A percentile compares a stretch with the other conserved stretches of the same genome.
These are phyloP conservation scores for Halocaridina rubra DNA, from an alignment of 2,888 invertebrate species.

Conservation along the genomic window DNA sequence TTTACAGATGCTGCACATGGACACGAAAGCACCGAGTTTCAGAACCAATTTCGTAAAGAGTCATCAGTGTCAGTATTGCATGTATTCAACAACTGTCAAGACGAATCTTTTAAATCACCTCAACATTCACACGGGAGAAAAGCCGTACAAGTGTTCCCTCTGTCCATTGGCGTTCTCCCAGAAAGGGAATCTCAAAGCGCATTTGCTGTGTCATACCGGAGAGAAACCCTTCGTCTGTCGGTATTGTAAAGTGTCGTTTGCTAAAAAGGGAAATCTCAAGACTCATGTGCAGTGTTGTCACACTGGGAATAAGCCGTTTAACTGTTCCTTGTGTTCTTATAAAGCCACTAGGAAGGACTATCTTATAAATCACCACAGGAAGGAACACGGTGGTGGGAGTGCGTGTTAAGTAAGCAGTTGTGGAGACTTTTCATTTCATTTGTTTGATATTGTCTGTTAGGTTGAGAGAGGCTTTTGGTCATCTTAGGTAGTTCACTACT, in stretches of 20 bases:
- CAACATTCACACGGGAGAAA: constrained; percentile 51
- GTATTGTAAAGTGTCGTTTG: too few relatives aligned
- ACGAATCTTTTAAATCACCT: neutral
- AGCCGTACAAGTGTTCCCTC: constrained; percentile 38
- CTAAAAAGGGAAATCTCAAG: too few relatives aligned
- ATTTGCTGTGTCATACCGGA: constrained; percentile 32
- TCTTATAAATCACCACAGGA: neutral
- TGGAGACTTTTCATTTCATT: too few relatives aligned
- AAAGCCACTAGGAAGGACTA: neutral
- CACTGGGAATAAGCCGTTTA: neutral
- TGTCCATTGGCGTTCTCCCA: constrained; percentile 35
- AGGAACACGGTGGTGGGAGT: too few relatives aligned
- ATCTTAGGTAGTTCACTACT: too few relatives aligned
- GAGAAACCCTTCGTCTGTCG: constrained; percentile 30
- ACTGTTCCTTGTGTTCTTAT: neutral
- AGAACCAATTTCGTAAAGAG: neutral
- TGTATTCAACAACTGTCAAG: neutral
- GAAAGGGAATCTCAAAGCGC: constrained; percentile 45
- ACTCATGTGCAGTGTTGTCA: too few relatives aligned
- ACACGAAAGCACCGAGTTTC: too few relatives aligned
- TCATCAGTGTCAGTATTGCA: neutral
- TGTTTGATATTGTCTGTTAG: too few relatives aligned
- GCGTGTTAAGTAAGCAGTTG: too few relatives aligned
- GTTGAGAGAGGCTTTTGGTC: too few relatives aligned
- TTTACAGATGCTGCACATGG: too few relatives aligned